These are phyloP conservation scores for Eumeta japonica DNA, from an alignment of 1,140 invertebrate genomes.

Conservation along the genomic window DNA sequence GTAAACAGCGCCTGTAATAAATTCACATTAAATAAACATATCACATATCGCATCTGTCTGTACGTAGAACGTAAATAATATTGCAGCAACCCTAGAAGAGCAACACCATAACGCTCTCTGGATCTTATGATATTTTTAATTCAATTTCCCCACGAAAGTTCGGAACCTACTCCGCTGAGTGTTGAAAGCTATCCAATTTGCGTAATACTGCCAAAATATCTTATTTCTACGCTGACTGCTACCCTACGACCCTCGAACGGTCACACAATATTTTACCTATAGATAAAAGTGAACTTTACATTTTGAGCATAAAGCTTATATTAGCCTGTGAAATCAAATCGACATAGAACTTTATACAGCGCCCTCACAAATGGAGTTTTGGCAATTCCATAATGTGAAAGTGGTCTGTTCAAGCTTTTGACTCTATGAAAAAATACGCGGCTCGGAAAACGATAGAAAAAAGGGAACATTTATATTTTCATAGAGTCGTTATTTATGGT, in stretches of 20 bases:
- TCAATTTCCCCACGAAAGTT: conserved; percentile 55
- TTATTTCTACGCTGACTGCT: conserved; percentile 54
- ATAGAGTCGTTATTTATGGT: conserved; percentile 55
- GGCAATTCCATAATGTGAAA: conserved; percentile 58
- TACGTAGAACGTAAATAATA: too few species aligned
- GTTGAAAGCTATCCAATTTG: conserved; percentile 59
- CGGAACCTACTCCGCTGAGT: conserved; percentile 56
- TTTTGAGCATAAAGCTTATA: too few species aligned
- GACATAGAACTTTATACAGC: too few species aligned
- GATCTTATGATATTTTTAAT: conserved; percentile 58
- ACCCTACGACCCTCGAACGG: conserved; percentile 9
- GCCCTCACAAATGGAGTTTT: conserved; percentile 49
- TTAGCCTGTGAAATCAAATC: too few species aligned
- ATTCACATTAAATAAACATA: too few species aligned
- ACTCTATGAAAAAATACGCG: conserved; percentile 55
- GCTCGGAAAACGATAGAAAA: conserved; percentile 54
- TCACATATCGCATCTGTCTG: too few species aligned
- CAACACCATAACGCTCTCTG: conserved; percentile 47
- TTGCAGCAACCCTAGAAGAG: too few species aligned
- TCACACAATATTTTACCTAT: too few species aligned
- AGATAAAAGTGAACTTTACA: too few species aligned
- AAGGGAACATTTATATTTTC: conserved; percentile 55
- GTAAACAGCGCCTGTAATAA: too few species aligned
- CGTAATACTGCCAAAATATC: conserved; percentile 58
- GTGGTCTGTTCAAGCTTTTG: conserved; percentile 58